Conservation (phyloP, 2,888 invertebrate species). For the Oxyscelio sp. region DNA sequence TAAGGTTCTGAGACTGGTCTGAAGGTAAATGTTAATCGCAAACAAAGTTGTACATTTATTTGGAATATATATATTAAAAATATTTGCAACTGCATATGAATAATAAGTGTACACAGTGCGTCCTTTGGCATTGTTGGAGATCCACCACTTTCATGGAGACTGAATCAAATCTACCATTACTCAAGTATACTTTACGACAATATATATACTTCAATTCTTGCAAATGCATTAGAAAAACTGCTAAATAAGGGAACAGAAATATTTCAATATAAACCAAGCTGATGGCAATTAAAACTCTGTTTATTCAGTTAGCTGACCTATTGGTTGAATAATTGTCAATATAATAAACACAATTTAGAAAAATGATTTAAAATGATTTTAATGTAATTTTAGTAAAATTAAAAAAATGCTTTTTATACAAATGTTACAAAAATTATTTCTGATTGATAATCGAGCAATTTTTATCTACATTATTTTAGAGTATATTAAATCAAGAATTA, state of each 20-base stretch:
- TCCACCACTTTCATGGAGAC: constrained; percentile 86
- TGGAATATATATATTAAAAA: too few species aligned
- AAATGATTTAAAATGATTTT: too few species aligned
- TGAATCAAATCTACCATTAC: constrained; percentile 87
- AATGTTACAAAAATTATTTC: too few species aligned
- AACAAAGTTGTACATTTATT: too few species aligned
- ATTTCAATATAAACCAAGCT: constrained; percentile 87
- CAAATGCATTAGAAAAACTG: constrained; percentile 87
- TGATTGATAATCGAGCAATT: too few species aligned
- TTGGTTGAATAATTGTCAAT: not conserved
- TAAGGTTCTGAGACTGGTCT: too few species aligned
- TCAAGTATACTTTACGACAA: constrained; percentile 87
- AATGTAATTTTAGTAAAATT: too few species aligned
- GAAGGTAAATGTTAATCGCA: too few species aligned
- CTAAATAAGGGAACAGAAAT: constrained; percentile 85
- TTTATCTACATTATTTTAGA: too few species aligned
- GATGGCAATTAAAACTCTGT: constrained; percentile 81
- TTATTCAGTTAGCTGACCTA: constrained; percentile 1
- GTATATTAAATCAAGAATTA: too few species aligned
- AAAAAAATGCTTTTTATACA: too few species aligned
- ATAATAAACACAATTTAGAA: not conserved
- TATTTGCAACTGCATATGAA: too few species aligned
- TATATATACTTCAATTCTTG: constrained; percentile 88
- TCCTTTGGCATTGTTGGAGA: constrained; percentile 86
- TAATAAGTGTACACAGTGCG: constrained; percentile 5